Percentiles rank a stretch among this genome's conserved stretches.
phyloP scores from a whole-genome alignment of 2,797 vertebrate genomes.

The Pogoniulus pusillus region DNA sequence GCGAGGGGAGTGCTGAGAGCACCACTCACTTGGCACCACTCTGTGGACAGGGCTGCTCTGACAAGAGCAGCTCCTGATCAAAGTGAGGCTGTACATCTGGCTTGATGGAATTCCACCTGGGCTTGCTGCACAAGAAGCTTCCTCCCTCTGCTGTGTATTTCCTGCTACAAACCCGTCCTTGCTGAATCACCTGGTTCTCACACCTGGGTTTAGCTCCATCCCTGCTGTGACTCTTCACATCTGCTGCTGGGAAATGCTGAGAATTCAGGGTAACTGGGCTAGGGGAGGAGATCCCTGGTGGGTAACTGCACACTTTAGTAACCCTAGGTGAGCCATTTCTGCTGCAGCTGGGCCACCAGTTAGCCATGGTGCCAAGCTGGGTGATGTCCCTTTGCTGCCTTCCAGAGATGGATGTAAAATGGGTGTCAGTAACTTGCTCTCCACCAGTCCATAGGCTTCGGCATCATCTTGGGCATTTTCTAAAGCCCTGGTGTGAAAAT shows the following conservation, averaged over 20 bases:
- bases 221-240: neutral
- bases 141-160: neutral
- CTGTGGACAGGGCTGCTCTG: neutral
- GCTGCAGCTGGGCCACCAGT: neutral
- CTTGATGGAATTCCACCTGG: neutral
- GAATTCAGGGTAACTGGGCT: neutral
- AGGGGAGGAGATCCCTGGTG: neutral
- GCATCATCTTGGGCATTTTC: conserved; percentile 55
- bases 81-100: neutral
- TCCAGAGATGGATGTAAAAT: neutral
- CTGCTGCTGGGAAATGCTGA: neutral
- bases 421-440: neutral
- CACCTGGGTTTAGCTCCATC: neutral
- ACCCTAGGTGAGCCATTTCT: neutral
- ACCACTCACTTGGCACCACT: neutral
- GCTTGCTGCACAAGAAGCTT: neutral
- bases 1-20: neutral
- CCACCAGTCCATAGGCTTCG: neutral
- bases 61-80: neutral
- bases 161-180: neutral
- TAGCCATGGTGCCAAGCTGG: neutral
- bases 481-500: conserved; percentile 17
- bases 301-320: neutral
- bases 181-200: neutral
- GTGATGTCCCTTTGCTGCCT: conserved; percentile 46